Evolutionary conservation across 1,140 invertebrate species (phyloP), one percentile per base, ranked within the genome.

Genomic region (Pinna nobilis): DNA sequence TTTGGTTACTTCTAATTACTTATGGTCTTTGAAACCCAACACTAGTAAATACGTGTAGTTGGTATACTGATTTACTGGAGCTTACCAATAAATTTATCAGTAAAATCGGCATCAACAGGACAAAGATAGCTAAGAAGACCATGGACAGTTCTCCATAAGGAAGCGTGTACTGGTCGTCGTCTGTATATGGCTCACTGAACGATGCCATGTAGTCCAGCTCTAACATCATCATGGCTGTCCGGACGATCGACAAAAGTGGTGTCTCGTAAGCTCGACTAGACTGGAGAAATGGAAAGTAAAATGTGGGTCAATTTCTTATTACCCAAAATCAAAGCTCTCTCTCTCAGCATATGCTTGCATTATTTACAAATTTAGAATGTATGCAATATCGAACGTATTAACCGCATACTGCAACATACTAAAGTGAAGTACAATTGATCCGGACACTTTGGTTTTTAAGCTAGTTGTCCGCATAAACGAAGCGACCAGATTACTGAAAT

Each of bases 101-200:
- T 3, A 97, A 89, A 85, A 97, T 96, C 0, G 95, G 95, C 94
- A 97, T 96, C 4, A 97, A 88, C 9, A 97, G 93, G 92, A 96
- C 95, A 82, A 97, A 97, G 0, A 96, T 82, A 0, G 92, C 91
- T 1, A 97, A 91, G 55, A 97, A 93, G n/a, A 94, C 82, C 82
- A 95, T 94, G 0, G 94, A 93, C 0, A 94, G 91, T 50, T 92
- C 88, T 11, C 94, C 94, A 84, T 93, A 95, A 18, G 93, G 94
- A 28, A 96, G 84, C 23, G 87, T 89, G 30, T 82, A 86, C 18
- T 77, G n/a, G n/a, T 79, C 64, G 28, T 73, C 75, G 49, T 86
- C 90, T 69, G 93, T 94, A 76, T 92, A 94, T 0, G 95, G 94
- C 50, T 93, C 92, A 3, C 96, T 94, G 86, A 95, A 97, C 1